Conservation (phyloP, 2,113 vertebrate species). For the Ornithorhynchus anatinus region DNA sequence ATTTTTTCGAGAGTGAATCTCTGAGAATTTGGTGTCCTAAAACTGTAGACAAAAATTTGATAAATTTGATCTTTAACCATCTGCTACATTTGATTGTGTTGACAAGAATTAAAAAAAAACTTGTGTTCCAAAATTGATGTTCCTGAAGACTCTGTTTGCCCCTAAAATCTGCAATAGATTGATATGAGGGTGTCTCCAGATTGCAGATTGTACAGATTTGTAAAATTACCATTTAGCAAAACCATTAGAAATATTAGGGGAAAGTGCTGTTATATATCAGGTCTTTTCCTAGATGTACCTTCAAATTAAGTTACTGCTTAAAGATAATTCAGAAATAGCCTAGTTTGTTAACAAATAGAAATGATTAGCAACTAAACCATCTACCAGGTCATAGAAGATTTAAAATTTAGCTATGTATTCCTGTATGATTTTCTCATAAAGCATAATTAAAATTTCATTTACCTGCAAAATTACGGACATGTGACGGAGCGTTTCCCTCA, state of each 20-base stretch:
- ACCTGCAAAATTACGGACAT: too few species aligned
- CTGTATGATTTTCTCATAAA: neutral
- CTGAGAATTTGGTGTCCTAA: constrained; percentile 8
- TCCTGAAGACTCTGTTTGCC: neutral
- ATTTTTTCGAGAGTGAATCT: neutral
- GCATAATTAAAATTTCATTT: neutral
- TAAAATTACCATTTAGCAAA: constrained; percentile 25
- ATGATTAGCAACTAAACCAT: constrained; percentile 21
- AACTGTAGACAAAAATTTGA: constrained; percentile 1
- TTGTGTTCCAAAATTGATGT: too few species aligned
- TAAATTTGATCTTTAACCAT: neutral
- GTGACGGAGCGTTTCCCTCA: too few species aligned
- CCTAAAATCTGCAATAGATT: constrained; percentile 9
- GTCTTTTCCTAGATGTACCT: constrained; percentile 38
- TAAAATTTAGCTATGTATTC: neutral
- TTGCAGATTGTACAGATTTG: constrained; percentile 26
- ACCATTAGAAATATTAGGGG: constrained; percentile 22
- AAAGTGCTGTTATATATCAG: constrained; percentile 24
- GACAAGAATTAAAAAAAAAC: neutral
- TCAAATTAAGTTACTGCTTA: constrained; percentile 31
- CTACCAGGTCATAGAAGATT: neutral
- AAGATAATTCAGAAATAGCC: constrained; percentile 2
- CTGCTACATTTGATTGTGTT: constrained; percentile 36
- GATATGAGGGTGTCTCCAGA: constrained; percentile 6
- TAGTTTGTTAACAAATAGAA: constrained; percentile 19